phyloP scores from a whole-genome alignment of 2,797 vertebrate genomes.

The Poecilia velifera region DNA sequence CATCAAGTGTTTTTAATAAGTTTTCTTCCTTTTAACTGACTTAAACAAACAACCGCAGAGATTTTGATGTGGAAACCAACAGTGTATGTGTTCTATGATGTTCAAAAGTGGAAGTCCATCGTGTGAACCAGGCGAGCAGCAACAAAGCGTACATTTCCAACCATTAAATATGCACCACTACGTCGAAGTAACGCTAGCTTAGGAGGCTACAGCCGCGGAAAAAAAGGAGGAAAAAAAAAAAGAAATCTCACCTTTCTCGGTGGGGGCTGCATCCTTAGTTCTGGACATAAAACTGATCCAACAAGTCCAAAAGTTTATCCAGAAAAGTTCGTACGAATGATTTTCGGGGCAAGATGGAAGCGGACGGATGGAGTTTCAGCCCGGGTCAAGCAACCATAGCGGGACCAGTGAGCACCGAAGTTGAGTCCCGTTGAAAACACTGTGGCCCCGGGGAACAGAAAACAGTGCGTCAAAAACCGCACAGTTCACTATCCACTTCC shows the following conservation, averaged over 20 bases:
- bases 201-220: conserved; percentile 51
- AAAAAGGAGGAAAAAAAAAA: conserved; percentile 1
- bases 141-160: conserved; percentile 67
- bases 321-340: conserved; percentile 29
- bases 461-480: conserved; percentile 4
- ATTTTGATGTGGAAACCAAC: background rate
- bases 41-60: background rate
- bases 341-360: conserved; percentile 6
- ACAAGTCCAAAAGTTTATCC: conserved; percentile 33
- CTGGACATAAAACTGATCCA: conserved; percentile 62
- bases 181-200: conserved; percentile 66
- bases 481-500: conserved; percentile 19
- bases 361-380: conserved; percentile 24
- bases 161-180: conserved; percentile 68
- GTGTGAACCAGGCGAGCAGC: conserved; percentile 22
- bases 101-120: background rate
- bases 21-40: conserved; percentile 8
- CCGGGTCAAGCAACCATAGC: conserved; percentile 68
- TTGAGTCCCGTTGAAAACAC: conserved; percentile 71
- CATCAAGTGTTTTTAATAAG: conserved; percentile 38
- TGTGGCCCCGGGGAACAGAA: conserved; percentile 67
- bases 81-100: background rate
- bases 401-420: conserved; percentile 46
- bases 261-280: conserved; percentile 91
- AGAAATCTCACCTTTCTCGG: conserved; percentile 90